These are phyloP conservation scores for Pachycephus smyrnensis DNA, from an alignment of 2,888 invertebrate species.

Conservation along the genomic window DNA sequence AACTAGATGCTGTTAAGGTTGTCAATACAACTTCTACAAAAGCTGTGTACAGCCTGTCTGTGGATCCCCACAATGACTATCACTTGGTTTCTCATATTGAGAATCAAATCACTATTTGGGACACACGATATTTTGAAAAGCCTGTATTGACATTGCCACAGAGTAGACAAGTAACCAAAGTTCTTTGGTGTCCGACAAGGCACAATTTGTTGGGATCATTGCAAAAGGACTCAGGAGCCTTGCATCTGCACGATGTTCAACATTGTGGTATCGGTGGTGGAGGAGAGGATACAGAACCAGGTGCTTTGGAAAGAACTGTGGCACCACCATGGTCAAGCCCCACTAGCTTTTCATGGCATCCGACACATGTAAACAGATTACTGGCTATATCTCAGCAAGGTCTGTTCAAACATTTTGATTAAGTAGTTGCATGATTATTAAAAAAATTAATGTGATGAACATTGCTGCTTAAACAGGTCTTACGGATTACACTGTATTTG, in stretches of 20 bases:
- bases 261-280: slow-evolving; percentile 72
- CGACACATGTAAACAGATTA: slow-evolving; percentile 81
- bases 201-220: slow-evolving; percentile 84
- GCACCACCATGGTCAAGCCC: slow-evolving; percentile 61
- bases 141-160: slow-evolving; percentile 82
- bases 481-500: slow-evolving; percentile 82
- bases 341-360: slow-evolving; percentile 90
- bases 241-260: slow-evolving; percentile 90
- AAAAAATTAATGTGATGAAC: neutral
- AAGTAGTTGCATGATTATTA: neutral
- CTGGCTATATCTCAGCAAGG: slow-evolving; percentile 72
- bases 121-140: slow-evolving; percentile 86
- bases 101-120: slow-evolving; percentile 88
- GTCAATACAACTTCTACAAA: slow-evolving; percentile 79
- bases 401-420: slow-evolving; percentile 19
- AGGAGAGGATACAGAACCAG: slow-evolving; percentile 82
- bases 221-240: slow-evolving; percentile 77
- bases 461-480: slow-evolving; percentile 60
- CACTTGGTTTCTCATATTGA: slow-evolving; percentile 88
- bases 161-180: slow-evolving; percentile 77
- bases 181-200: slow-evolving; percentile 92
- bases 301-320: slow-evolving; percentile 80
- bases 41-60: slow-evolving; percentile 84
- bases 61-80: slow-evolving; percentile 82
- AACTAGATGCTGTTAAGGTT: slow-evolving; percentile 78